Percentiles rank a stretch among this genome's conserved stretches.
These are phyloP conservation scores for Ceratitis capitata DNA, from an alignment of 1,140 invertebrate species.

Conservation along the genomic window DNA sequence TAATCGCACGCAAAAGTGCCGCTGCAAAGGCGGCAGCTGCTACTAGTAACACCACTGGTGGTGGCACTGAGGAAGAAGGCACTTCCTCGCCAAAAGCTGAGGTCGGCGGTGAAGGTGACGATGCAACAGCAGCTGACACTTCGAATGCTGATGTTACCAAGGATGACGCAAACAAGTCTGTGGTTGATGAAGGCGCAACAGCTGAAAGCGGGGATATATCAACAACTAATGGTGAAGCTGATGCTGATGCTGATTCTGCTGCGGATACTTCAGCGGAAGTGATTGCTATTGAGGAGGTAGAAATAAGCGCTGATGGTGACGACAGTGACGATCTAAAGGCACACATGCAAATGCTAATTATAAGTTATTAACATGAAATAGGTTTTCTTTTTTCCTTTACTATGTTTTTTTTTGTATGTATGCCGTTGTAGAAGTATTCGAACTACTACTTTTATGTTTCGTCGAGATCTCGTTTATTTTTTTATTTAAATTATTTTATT, in stretches of 20 bases:
- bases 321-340: constrained; percentile 71
- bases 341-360: constrained; percentile 41
- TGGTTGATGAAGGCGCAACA: not conserved
- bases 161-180: not conserved
- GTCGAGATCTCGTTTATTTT: constrained; percentile 6
- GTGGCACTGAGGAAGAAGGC: constrained; percentile 48
- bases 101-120: not conserved
- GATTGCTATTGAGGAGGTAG: constrained; percentile 19
- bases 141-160: not conserved
- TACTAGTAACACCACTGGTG: constrained; percentile 60
- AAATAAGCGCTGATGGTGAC: constrained; percentile 41
- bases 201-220: too few relatives aligned
- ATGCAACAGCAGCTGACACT: constrained; percentile 8
- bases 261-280: not conserved
- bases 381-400: not conserved
- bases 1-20: constrained; percentile 35
- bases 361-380: constrained; percentile 48
- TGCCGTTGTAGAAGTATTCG: constrained; percentile 4
- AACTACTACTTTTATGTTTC: not conserved
- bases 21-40: constrained; percentile 20
- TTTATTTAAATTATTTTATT: too few relatives aligned
- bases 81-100: not conserved
- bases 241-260: not conserved
- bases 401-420: constrained; percentile 13
- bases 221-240: not conserved